Conservation (phyloP, 2,113 vertebrate genomes). For the mouse (Mus musculus) region DNA sequence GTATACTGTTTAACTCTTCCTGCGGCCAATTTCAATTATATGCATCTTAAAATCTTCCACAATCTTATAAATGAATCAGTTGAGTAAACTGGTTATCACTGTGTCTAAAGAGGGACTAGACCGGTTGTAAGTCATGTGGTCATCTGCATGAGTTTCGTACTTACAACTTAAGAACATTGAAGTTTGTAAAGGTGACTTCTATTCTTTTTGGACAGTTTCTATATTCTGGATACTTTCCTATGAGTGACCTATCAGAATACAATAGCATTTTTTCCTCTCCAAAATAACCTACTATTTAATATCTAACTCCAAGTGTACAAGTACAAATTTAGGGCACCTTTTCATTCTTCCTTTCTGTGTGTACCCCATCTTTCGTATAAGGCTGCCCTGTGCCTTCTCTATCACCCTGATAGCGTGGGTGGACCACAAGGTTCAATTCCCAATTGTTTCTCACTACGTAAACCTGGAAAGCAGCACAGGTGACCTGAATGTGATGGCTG, state of each 20-base stretch:
- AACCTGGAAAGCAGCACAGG: not conserved
- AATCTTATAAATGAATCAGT: not conserved
- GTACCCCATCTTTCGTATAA: not conserved
- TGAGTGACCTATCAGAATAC: not conserved
- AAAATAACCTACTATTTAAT: not conserved
- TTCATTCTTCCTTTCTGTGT: not conserved
- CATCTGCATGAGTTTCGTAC: not conserved
- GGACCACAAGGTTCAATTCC: not conserved
- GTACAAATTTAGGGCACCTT: not conserved
- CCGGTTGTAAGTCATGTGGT: not conserved
- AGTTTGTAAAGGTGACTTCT: not conserved
- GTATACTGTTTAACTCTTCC: not conserved
- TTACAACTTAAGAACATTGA: not conserved
- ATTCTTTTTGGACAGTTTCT: not conserved
- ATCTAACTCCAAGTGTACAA: not conserved
- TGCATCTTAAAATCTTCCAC: not conserved
- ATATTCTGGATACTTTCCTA: not conserved
- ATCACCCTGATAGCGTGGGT: not conserved
- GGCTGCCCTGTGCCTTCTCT: not conserved
- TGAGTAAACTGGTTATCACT: not conserved
- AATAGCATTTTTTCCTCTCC: not conserved
- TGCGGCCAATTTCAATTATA: not conserved
- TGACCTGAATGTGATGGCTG: not conserved
- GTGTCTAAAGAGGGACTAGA: not conserved
- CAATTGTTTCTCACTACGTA: not conserved